Evolutionary conservation across 2,797 vertebrate genomes (phyloP), one percentile per base, ranked within the genome.

Genomic region (Thripadectes ignobilis): DNA sequence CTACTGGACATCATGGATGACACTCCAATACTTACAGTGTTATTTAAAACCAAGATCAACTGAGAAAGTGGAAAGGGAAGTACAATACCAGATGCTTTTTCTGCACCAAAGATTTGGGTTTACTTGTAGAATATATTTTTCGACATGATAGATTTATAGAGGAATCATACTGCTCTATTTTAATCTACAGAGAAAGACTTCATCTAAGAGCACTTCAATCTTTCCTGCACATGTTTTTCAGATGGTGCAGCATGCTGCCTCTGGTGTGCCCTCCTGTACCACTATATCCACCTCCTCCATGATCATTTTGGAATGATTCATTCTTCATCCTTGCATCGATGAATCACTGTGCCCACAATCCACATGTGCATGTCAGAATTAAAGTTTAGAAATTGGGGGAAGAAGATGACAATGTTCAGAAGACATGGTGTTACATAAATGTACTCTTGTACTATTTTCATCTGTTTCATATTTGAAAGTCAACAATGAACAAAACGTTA

Each of bases 341-440:
- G 95, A 96, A 84, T 96, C 95, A 95, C 69, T 41, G 66, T 92
- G 93, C 92, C 93, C 91, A 95, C 95, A 94, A 58, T 78, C 92
- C 9, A 9, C 92, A 80, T 95, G 92, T 88, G 82, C 54, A 22
- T 84, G 66, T 85, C 82, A 52, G 69, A 83, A 92, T 57, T 83
- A 81, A 89, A 88, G 68, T 76, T 85, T 77, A 65, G 79, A 75
- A 89, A 93, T 38, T 66, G 1, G 13, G 82, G 84, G 82, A 95
- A 84, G 19, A 75, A 68, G 36, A 52, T 93, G 92, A 84, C 85
- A 96, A 61, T 75, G 68, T 92, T 94, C 79, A 83, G 62, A 85
- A 93, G 73, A 89, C 32, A 49, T 46, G 36, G 29, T 77, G 68
- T 97, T 96, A 94, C 76, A 94, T 96, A 97, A 97, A 84, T 76